Percentiles rank a stretch among this genome's conserved stretches.
Conservation (phyloP, 2,113 vertebrate species). For the Lophochroa leadbeateri region DNA sequence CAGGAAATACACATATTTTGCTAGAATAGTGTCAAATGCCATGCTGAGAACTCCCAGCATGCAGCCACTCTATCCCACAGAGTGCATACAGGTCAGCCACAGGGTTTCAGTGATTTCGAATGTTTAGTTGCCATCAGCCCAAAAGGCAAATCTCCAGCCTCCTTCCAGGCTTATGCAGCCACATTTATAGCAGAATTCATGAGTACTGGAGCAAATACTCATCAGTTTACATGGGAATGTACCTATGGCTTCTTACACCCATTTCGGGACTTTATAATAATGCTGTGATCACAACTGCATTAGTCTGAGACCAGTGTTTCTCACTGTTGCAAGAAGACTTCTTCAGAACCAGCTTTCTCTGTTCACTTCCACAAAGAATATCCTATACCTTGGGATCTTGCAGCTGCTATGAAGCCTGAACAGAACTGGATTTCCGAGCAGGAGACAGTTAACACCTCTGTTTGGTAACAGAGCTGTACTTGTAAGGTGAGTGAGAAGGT, state of each 20-base stretch:
- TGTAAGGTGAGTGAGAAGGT: not conserved
- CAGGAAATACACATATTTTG: not conserved
- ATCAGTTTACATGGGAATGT: not conserved
- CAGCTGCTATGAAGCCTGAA: not conserved
- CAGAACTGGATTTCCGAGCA: not conserved
- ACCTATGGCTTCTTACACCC: not conserved
- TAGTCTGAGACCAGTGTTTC: not conserved
- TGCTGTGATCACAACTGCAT: not conserved
- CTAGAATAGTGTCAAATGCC: not conserved
- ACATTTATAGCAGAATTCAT: not conserved
- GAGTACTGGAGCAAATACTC: not conserved
- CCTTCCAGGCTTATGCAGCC: not conserved
- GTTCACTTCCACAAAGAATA: not conserved
- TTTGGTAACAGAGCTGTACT: not conserved
- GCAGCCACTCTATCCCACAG: not conserved
- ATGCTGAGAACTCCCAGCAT: not conserved
- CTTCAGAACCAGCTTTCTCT: not conserved
- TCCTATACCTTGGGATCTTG: not conserved
- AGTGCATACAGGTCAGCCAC: accelerated
- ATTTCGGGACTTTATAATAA: not conserved
- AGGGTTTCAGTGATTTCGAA: not conserved
- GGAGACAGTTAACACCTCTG: not conserved
- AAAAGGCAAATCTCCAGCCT: not conserved
- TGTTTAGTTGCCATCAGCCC: not conserved
- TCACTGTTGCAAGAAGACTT: not conserved